phyloP scores from a whole-genome alignment of 2,888 invertebrate genomes.

The Heteromurus nitidus region DNA sequence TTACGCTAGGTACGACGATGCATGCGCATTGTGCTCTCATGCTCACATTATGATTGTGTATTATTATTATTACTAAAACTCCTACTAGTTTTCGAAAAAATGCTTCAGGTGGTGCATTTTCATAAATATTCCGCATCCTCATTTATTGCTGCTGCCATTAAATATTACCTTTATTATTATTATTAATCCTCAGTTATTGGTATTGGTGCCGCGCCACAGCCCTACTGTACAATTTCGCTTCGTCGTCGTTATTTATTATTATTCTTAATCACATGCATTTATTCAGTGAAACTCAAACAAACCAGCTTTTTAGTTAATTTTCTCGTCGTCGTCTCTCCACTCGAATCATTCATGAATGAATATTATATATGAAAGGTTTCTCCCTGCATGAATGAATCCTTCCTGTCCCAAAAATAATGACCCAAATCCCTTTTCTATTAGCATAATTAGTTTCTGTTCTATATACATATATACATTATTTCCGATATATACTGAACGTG shows the following conservation, averaged over 20 bases:
- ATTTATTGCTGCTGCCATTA: conserved; percentile 35
- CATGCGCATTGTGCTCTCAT: not conserved
- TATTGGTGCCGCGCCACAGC: conserved; percentile 41
- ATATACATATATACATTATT: no score
- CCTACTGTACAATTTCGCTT: conserved; percentile 40
- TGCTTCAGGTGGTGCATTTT: conserved; percentile 14
- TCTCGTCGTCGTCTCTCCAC: not conserved
- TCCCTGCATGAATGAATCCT: conserved; percentile 54
- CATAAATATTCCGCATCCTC: not conserved
- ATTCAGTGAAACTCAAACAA: conserved; percentile 61
- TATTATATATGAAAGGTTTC: conserved; percentile 34
- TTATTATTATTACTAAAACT: conserved; percentile 17
- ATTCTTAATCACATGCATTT: conserved; percentile 39
- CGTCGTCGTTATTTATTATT: conserved; percentile 36
- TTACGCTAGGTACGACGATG: no score
- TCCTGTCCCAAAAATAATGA: conserved; percentile 63
- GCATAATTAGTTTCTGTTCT: conserved; percentile 56
- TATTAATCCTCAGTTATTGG: conserved; percentile 37
- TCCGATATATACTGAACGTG: no score
- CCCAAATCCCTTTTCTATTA: conserved; percentile 49
- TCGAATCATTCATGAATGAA: conserved; percentile 33
- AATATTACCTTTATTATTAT: conserved; percentile 48
- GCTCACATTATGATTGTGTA: no score
- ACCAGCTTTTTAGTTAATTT: conserved; percentile 42
- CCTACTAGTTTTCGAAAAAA: conserved; percentile 36